Conservation (phyloP, 2,113 vertebrate genomes). For the Macrotus californicus region DNA sequence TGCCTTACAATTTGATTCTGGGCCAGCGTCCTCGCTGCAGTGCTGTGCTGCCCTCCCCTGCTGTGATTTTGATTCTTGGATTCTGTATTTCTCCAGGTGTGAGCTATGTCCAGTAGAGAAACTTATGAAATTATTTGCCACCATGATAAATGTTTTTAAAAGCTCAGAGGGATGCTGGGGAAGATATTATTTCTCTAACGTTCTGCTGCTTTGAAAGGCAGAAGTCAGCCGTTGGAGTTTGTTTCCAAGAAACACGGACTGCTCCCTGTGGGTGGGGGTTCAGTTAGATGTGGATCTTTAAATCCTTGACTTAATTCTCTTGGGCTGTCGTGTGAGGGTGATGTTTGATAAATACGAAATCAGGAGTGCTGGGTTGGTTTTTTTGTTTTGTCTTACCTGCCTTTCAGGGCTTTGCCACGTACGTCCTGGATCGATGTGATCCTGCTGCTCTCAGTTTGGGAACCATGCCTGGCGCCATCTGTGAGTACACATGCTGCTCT, state of each 20-base stretch:
- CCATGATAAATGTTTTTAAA: conserved; percentile 24
- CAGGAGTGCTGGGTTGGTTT: background rate
- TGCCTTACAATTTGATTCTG: background rate
- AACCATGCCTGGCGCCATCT: background rate
- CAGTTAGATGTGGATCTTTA: conserved; percentile 28
- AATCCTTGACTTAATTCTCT: conserved; percentile 12
- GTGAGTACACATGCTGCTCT: background rate
- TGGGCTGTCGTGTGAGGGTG: background rate
- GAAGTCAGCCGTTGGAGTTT: background rate
- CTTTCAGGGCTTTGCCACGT: background rate
- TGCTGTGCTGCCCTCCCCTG: background rate
- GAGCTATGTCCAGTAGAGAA: background rate
- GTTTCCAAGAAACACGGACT: background rate
- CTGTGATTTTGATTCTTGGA: background rate
- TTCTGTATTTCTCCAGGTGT: conserved; percentile 13
- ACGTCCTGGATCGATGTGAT: too few relatives aligned
- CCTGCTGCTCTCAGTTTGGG: background rate
- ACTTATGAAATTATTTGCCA: conserved; percentile 13
- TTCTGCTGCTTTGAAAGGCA: conserved; percentile 6
- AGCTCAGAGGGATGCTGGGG: background rate
- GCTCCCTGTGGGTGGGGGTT: background rate
- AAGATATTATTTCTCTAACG: background rate
- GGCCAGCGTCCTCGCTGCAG: background rate
- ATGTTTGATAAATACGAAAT: background rate
- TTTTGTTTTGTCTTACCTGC: background rate